Evolutionary conservation across 2,888 invertebrate genomes (phyloP).

Genomic region (Drosophila colorata): DNA sequence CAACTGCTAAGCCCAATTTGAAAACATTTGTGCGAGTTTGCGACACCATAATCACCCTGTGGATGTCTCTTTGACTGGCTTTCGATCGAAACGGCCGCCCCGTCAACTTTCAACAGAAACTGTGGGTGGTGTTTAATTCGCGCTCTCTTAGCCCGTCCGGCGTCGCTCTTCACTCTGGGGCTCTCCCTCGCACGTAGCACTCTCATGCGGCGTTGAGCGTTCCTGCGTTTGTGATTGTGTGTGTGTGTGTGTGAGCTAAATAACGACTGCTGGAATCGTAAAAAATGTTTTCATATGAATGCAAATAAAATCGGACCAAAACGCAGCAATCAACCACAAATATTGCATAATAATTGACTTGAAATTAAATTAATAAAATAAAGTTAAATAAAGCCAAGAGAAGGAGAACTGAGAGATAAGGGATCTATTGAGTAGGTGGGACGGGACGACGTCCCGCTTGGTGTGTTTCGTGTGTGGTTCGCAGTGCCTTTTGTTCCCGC

Average conservation of each 20-base stretch:
- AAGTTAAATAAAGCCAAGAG: background rate
- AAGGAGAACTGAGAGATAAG: background rate
- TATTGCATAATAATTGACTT: conserved; percentile 16
- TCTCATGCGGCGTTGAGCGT: conserved; percentile 30
- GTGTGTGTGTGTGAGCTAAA: conserved; percentile 60
- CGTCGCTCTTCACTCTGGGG: conserved; percentile 51
- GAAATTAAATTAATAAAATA: conserved; percentile 1
- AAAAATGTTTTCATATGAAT: conserved; percentile 45
- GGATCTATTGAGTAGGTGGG: conserved; percentile 11
- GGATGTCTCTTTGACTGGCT: conserved; percentile 56
- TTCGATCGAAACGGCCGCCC: conserved; percentile 58
- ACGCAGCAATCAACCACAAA: conserved; percentile 20
- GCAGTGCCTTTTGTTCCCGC: conserved; percentile 38
- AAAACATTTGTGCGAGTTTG: conserved; percentile 55
- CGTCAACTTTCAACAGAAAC: conserved; percentile 35
- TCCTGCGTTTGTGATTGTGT: conserved; percentile 38
- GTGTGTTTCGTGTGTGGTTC: conserved; percentile 18
- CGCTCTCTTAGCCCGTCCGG: conserved; percentile 62
- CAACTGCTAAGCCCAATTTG: conserved; percentile 56
- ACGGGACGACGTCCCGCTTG: conserved; percentile 28
- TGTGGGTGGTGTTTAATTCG: conserved; percentile 50
- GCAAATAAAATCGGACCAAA: conserved; percentile 44
- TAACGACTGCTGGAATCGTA: conserved; percentile 38
- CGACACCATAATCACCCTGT: conserved; percentile 69
- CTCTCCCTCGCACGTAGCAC: conserved; percentile 40